Evolutionary conservation across 2,797 vertebrate species (phyloP), one percentile per base, ranked within the genome.

Genomic region (Thunnus albacares): DNA sequence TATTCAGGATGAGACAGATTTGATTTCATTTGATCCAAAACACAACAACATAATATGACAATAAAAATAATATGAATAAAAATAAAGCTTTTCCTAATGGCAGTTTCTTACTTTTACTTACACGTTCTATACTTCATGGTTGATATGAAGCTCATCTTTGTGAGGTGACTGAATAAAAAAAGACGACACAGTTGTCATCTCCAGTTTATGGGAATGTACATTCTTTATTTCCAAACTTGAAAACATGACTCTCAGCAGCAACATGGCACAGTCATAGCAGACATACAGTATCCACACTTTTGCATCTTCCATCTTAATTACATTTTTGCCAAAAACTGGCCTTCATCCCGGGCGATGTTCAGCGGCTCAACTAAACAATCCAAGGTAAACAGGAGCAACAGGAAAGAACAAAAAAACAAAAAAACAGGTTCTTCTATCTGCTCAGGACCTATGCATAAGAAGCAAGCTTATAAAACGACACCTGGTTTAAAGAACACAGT

Each of bases 151-250:
- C 28, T 57, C 1, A 0, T 75, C 0, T 47, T 47, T 81, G 51
- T 24, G 18, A 24, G 55, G n/a, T 47, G 22, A 47, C 10, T n/a
- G 52, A 87, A 79, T 82, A 76, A 90, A 77, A 75, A 67, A 75
- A 67, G 2, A 5, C n/a, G 17, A 69, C 10, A 79, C 58, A 33
- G 13, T 47, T n/a, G 5, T 61, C 11, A 5, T 65, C 8, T 86
- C 67, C 69, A 70, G 56, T 73, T 83, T 45, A 73, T 89, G 79
- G 81, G 82, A 90, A 81, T 92, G 87, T 92, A 93, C 88, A 90
- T 92, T 94, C 91, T 95, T 96, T 95, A 95, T 94, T 95, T 87
- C 84, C 72, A 91, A 91, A 89, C 76, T 82, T 79, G 53, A 89
- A 84, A 91, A 89, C 24, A 14, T 77, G 28, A 89, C 81, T 82